Evolutionary conservation across 2,888 invertebrate genomes (phyloP).

Genomic region (Dryobota labecula): DNA sequence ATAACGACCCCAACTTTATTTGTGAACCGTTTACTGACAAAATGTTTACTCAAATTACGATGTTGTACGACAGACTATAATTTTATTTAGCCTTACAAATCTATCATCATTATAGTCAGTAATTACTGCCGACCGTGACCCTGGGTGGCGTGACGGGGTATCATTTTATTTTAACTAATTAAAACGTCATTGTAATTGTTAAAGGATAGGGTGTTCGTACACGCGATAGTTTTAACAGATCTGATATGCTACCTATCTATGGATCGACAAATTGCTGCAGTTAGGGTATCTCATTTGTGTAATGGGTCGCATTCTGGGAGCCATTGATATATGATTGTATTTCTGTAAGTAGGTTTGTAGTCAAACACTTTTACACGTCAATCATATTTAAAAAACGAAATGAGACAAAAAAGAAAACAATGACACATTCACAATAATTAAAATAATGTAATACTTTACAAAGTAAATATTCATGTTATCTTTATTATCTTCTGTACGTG

Average conservation of each 20-base stretch:
- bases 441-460: too few relatives aligned
- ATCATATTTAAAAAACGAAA: too few relatives aligned
- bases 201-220: slow-evolving; percentile 32
- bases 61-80: slow-evolving; percentile 46
- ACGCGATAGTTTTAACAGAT: slow-evolving; percentile 44
- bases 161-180: slow-evolving; percentile 61
- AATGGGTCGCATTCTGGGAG: neutral
- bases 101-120: slow-evolving; percentile 46
- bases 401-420: too few relatives aligned
- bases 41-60: slow-evolving; percentile 54
- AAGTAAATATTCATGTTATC: too few relatives aligned
- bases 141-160: slow-evolving; percentile 39
- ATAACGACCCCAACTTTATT: slow-evolving; percentile 36
- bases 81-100: slow-evolving; percentile 48
- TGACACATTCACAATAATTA: too few relatives aligned
- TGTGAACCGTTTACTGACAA: slow-evolving; percentile 45
- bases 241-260: neutral
- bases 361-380: too few relatives aligned
- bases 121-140: slow-evolving; percentile 56
- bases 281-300: slow-evolving; percentile 12
- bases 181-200: slow-evolving; percentile 54
- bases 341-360: too few relatives aligned
- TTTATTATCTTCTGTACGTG: too few relatives aligned
- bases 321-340: too few relatives aligned
- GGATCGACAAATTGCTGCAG: neutral